Conservation (phyloP, 2,113 vertebrate species). For the Eudyptes chrysolophus region DNA sequence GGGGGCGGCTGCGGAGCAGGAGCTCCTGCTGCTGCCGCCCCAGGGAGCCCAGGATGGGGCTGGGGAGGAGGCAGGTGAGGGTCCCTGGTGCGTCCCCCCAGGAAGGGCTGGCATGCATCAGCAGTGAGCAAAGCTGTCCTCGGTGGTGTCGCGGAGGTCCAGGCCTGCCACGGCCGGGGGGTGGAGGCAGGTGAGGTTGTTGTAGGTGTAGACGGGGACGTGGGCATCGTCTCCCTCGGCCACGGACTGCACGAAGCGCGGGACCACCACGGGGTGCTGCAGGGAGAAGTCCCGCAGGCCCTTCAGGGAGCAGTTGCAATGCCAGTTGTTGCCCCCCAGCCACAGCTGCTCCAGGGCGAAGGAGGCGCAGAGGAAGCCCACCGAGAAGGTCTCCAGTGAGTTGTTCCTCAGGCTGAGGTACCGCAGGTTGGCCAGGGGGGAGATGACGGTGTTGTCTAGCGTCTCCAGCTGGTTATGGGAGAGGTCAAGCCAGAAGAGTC, state of each 20-base stretch:
- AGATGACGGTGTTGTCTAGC: constrained; percentile 72
- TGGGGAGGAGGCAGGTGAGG: not conserved
- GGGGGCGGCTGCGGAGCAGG: not conserved
- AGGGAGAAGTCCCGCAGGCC: constrained; percentile 82
- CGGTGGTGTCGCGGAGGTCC: constrained; percentile 83
- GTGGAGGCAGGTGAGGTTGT: constrained; percentile 90
- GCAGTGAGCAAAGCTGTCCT: constrained; percentile 82
- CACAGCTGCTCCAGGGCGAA: constrained; percentile 85
- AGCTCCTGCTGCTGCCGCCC: not conserved
- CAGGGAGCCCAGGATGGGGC: not conserved
- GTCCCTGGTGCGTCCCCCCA: not conserved
- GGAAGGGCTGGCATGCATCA: not conserved
- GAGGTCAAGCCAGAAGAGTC: constrained; percentile 83
- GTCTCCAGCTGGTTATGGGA: constrained; percentile 79
- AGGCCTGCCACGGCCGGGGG: constrained; percentile 77
- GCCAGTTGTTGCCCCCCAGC: constrained; percentile 90
- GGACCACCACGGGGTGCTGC: constrained; percentile 76
- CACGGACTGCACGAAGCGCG: constrained; percentile 82
- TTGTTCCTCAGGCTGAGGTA: constrained; percentile 88
- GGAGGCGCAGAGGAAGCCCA: constrained; percentile 33
- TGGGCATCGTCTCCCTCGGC: constrained; percentile 85
- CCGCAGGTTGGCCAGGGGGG: constrained; percentile 77
- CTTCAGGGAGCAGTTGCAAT: constrained; percentile 84
- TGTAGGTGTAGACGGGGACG: constrained; percentile 79
- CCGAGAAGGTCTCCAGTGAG: constrained; percentile 71